Evolutionary conservation across 2,888 invertebrate species (phyloP).

Genomic region (Rhynchonema sp.): DNA sequence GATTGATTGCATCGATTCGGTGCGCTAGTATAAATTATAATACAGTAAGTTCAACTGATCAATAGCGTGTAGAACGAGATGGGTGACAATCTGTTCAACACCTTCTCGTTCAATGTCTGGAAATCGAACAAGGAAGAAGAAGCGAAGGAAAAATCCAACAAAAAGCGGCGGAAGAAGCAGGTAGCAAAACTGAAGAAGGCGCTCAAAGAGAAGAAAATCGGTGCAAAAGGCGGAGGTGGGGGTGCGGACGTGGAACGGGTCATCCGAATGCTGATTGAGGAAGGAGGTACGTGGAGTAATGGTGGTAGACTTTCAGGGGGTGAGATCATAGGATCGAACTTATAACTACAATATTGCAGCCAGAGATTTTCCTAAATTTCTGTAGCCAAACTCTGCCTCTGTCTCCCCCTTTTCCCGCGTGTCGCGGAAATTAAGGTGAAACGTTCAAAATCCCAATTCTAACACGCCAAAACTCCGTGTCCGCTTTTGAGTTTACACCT

Average conservation of each 20-base stretch:
- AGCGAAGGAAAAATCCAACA: background rate
- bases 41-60: no score
- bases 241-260: background rate
- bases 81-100: slow-evolving; percentile 6
- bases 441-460: no score
- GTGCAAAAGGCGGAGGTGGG: background rate
- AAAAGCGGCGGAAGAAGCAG: slow-evolving; percentile 1
- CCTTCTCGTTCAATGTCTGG: slow-evolving; percentile 3
- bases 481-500: no score
- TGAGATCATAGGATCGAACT: no score
- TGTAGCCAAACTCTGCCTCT: background rate
- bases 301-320: no score
- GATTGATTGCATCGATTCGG: no score
- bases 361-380: background rate
- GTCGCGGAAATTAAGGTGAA: no score
- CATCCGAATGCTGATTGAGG: background rate
- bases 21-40: no score
- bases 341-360: no score
- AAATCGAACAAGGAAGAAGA: background rate
- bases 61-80: background rate
- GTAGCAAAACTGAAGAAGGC: background rate
- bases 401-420: no score
- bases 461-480: no score
- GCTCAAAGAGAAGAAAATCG: background rate
- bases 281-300: background rate